These are phyloP conservation scores for Chromis chromis DNA, from an alignment of 2,797 vertebrate species.

Conservation along the genomic window DNA sequence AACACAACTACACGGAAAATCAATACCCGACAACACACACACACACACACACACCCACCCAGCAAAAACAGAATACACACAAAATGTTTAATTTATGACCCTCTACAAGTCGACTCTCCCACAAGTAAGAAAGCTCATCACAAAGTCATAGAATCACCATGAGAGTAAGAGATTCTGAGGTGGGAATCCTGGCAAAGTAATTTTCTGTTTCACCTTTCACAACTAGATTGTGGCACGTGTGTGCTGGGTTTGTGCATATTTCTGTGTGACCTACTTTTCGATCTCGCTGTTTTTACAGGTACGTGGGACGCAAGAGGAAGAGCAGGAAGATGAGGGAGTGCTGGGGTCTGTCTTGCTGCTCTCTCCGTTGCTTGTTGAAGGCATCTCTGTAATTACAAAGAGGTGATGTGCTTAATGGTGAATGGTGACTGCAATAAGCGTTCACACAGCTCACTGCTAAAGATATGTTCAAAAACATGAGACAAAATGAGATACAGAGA, in stretches of 20 bases:
- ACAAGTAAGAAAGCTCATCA: slow-evolving; percentile 67
- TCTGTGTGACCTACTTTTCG: slow-evolving; percentile 91
- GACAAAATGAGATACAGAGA: not conserved
- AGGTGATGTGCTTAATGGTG: not conserved
- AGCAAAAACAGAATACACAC: slow-evolving; percentile 39
- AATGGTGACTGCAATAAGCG: not conserved
- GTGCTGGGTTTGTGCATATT: not conserved
- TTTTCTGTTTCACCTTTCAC: slow-evolving; percentile 18
- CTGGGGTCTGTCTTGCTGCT: slow-evolving; percentile 95
- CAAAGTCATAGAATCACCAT: slow-evolving; percentile 35
- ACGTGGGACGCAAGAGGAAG: slow-evolving; percentile 89
- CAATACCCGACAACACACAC: slow-evolving; percentile 66
- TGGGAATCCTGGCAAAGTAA: not conserved
- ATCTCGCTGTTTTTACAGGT: slow-evolving; percentile 94
- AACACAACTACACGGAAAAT: slow-evolving; percentile 67
- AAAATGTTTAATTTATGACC: slow-evolving; percentile 79
- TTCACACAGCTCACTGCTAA: not conserved
- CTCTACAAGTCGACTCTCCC: slow-evolving; percentile 34
- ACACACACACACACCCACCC: slow-evolving; percentile 6
- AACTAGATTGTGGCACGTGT: not conserved
- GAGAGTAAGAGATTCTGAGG: not conserved
- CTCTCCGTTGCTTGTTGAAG: slow-evolving; percentile 98
- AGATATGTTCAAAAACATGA: not conserved
- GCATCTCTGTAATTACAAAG: slow-evolving; percentile 90
- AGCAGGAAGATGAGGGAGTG: slow-evolving; percentile 89